Conservation (phyloP, 1,140 invertebrate genomes). For the Periplaneta americana region DNA sequence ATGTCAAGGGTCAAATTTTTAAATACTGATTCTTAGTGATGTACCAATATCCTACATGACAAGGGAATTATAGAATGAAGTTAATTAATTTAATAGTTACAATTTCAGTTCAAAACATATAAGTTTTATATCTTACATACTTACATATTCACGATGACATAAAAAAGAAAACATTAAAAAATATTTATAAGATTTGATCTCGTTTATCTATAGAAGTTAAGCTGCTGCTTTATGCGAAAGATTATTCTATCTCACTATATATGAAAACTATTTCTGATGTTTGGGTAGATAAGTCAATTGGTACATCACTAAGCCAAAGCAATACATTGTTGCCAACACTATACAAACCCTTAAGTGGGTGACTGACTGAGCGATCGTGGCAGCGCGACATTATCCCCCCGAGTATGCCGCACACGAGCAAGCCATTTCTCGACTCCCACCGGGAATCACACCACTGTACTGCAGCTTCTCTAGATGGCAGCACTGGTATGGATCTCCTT, state of each 20-base stretch:
- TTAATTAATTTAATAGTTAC: too few relatives aligned
- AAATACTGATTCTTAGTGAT: not conserved
- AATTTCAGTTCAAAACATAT: too few relatives aligned
- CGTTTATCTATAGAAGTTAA: not conserved
- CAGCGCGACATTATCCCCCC: constrained; percentile 4
- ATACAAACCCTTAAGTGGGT: constrained; percentile 15
- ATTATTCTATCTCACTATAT: not conserved
- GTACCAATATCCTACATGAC: not conserved
- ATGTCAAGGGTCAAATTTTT: not conserved
- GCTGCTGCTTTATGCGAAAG: not conserved
- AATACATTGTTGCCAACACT: constrained; percentile 8
- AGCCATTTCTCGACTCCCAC: not conserved
- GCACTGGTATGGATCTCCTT: constrained; percentile 9
- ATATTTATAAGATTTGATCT: not conserved
- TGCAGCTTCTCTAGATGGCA: constrained; percentile 1
- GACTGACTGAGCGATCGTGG: not conserved
- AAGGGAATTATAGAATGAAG: not conserved
- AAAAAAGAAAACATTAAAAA: not conserved
- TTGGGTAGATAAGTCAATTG: not conserved
- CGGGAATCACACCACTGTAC: not conserved
- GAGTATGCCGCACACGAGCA: not conserved
- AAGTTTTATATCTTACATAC: not conserved
- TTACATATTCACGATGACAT: not conserved
- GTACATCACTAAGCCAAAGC: constrained; percentile 8
- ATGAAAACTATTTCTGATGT: not conserved